phyloP scores from a whole-genome alignment of 2,113 vertebrate species.

The Perognathus longimembris region DNA sequence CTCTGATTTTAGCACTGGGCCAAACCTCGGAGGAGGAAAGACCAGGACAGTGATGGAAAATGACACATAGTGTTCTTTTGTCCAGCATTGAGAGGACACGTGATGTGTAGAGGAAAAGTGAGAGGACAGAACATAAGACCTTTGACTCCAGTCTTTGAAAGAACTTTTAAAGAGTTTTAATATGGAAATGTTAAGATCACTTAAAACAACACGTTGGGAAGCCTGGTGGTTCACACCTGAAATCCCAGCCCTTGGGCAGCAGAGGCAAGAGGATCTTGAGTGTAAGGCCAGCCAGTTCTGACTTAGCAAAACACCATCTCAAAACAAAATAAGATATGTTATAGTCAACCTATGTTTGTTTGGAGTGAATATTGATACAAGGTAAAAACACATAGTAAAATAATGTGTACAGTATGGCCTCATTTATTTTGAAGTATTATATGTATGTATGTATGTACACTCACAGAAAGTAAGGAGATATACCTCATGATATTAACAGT shows the following conservation, averaged over 20 bases:
- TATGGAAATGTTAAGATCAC: background rate
- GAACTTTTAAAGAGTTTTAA: slow-evolving; percentile 14
- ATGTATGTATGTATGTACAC: background rate
- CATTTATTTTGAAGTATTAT: background rate
- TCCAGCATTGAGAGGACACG: background rate
- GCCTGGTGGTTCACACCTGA: background rate
- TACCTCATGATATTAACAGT: background rate
- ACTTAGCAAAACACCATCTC: background rate
- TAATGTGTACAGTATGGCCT: background rate
- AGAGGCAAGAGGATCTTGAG: background rate
- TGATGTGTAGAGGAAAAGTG: background rate
- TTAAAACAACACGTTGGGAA: background rate
- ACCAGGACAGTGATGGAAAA: background rate
- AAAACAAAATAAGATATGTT: background rate
- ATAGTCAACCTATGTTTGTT: background rate
- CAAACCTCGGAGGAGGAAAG: background rate
- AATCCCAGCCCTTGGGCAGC: background rate
- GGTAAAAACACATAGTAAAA: slow-evolving; percentile 30
- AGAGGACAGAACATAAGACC: background rate
- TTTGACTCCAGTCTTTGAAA: background rate
- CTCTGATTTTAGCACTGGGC: background rate
- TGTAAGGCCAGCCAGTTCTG: background rate
- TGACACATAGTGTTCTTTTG: background rate
- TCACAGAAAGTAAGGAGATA: background rate
- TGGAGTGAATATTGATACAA: slow-evolving; percentile 20